Evolutionary conservation across 53 echinoderm and acorn worm genomes (phyloP), one percentile per base, ranked within the genome.

Genomic region (Holothuria scabra): DNA sequence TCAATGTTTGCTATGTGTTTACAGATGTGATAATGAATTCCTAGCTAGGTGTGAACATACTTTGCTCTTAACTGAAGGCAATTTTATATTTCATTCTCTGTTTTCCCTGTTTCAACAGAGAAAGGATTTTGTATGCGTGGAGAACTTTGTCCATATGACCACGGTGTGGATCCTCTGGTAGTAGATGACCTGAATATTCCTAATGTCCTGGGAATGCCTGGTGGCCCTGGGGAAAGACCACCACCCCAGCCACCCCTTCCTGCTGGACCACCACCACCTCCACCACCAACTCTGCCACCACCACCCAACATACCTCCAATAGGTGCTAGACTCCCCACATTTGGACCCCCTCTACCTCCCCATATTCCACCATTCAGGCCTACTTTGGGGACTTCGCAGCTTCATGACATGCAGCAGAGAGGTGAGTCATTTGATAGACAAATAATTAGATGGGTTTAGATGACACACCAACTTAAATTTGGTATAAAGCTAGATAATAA

Each of bases 41-140:
- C 35, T 35, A 35, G 41, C 35, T 35, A 35, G 35, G 6, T 4
- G 35, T 3, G 6, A 35, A 35, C 35, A 6, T 35, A 35, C 35
- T 35, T 35, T 35, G 6, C 35, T 35, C 35, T 4, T 6, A 35
- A 35, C 35, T 35, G 35, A 3, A 35, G 35, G 6, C 35, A 35
- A 3, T 35, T 0, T 60, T 60, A 22, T 60, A 7, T 60, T 60
- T 26, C 11, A 60, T 26, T 26, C 26, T 26, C 11, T 60, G 60
- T 26, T 22, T 60, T 60, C 3, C 0, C 4, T 85, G 28, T 86
- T 1, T 48, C 26, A 28, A 79, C 89, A 95, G 95, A 95, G 66
- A 90, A 94, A 87, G 97, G 97, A 26, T 97, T 92, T 74, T 97
- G 97, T 76, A 94, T 97, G 97, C 86, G 91, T 35, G 97, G 97